Conservation (phyloP, 1,140 invertebrate genomes). For the Drosophila pruinosa region DNA sequence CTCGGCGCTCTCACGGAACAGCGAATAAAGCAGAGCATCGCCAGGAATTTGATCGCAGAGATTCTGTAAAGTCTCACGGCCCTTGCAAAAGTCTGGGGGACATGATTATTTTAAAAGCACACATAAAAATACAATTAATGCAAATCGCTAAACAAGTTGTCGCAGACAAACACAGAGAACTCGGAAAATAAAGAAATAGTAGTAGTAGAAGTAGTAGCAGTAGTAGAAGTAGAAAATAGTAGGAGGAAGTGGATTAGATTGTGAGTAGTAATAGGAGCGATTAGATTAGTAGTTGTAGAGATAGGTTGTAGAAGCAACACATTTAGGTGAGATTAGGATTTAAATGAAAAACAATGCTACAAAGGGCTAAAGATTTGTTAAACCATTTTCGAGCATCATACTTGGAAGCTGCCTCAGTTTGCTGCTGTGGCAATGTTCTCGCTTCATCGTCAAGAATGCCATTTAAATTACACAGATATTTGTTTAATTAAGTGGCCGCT, state of each 20-base stretch:
- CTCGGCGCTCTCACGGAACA: constrained; percentile 92
- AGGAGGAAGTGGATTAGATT: constrained; percentile 45
- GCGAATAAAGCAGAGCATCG: constrained; percentile 93
- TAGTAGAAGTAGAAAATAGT: constrained; percentile 44
- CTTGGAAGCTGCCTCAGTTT: constrained; percentile 43
- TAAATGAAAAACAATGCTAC: constrained; percentile 40
- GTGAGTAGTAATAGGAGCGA: neutral
- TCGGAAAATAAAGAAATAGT: constrained; percentile 18
- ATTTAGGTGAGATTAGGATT: constrained; percentile 56
- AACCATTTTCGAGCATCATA: constrained; percentile 45
- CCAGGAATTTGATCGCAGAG: constrained; percentile 93
- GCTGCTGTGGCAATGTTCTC: neutral
- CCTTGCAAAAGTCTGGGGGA: constrained; percentile 90
- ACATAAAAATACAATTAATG: constrained; percentile 82
- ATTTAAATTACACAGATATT: constrained; percentile 73
- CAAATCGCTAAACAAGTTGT: constrained; percentile 70
- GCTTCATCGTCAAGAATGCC: constrained; percentile 49
- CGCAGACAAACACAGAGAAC: constrained; percentile 37
- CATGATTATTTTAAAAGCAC: constrained; percentile 82
- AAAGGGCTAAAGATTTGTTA: constrained; percentile 33
- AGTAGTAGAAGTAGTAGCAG: constrained; percentile 35
- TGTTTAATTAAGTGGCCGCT: constrained; percentile 73
- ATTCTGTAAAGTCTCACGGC: constrained; percentile 88
- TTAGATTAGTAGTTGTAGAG: neutral
- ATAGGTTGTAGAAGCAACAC: constrained; percentile 71